Percentiles rank a stretch among this genome's conserved stretches.
Conservation (phyloP, 92 coral and sea anemone genomes). For the Paramuricea clavata region DNA sequence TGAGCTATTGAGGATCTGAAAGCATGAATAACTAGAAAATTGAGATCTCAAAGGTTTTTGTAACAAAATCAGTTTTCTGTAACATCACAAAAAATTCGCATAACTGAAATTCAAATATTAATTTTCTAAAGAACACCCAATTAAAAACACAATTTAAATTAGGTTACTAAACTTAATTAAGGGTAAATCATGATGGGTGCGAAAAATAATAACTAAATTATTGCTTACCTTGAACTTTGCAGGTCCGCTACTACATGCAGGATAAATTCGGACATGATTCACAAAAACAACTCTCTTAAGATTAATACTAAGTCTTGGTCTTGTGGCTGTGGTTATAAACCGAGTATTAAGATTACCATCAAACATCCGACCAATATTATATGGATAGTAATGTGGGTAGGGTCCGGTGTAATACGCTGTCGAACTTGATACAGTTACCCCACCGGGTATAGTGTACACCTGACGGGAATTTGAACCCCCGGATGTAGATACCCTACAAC, state of each 20-base stretch:
- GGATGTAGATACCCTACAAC: conserved; percentile 79
- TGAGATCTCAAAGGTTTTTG: no score
- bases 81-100: no score
- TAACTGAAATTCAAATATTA: no score
- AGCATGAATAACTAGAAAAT: no score
- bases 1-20: no score
- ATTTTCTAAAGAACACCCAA: no score
- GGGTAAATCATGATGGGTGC: no score
- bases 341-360: conserved; percentile 75
- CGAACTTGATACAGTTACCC: conserved; percentile 84
- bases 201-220: not conserved
- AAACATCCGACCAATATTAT: conserved; percentile 77
- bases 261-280: conserved; percentile 93
- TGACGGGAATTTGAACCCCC: conserved; percentile 76
- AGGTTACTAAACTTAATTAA: no score
- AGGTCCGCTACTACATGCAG: conserved; percentile 72
- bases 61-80: no score
- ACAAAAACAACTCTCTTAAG: conserved; percentile 71
- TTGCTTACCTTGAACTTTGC: conserved; percentile 76
- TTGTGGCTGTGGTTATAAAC: conserved; percentile 68
- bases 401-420: conserved; percentile 36
- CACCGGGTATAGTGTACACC: conserved; percentile 81
- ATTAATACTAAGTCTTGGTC: conserved; percentile 76
- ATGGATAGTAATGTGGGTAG: conserved; percentile 38
- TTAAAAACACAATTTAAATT: no score